Conservation (phyloP, 2,113 vertebrate genomes). For the Donacobius atricapilla region DNA sequence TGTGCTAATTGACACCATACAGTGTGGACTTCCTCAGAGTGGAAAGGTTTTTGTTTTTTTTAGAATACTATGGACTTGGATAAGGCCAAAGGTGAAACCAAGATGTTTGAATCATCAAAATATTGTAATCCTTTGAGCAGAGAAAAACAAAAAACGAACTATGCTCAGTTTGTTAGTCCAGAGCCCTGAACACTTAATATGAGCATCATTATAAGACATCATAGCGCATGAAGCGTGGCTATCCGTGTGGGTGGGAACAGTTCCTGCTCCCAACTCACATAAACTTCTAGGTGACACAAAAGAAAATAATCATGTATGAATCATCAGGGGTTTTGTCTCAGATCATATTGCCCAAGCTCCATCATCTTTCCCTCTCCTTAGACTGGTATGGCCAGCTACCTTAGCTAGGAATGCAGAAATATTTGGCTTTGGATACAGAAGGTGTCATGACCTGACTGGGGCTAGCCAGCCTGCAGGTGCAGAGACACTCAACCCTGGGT, state of each 20-base stretch:
- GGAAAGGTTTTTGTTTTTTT: not conserved
- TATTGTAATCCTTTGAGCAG: not conserved
- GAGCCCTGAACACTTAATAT: not conserved
- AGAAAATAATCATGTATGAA: not conserved
- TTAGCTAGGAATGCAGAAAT: not conserved
- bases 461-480: accelerated
- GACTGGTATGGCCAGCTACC: not conserved
- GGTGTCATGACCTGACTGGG: too few species aligned
- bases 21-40: not conserved
- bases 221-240: accelerated
- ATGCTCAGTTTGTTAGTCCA: not conserved
- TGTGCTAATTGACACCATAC: not conserved
- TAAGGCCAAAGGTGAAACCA: not conserved
- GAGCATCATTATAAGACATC: accelerated
- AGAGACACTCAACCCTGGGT: accelerated
- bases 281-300: not conserved
- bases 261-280: not conserved
- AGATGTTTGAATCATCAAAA: not conserved
- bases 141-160: not conserved
- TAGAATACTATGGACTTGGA: not conserved
- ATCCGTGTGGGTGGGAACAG: not conserved
- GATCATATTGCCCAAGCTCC: not conserved
- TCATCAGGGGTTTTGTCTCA: not conserved
- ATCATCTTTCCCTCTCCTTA: not conserved
- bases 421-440: not conserved